Base-by-base conservation (phyloP, 2,797 vertebrate genomes). In the Hippopotamyrus pictus region DNA sequence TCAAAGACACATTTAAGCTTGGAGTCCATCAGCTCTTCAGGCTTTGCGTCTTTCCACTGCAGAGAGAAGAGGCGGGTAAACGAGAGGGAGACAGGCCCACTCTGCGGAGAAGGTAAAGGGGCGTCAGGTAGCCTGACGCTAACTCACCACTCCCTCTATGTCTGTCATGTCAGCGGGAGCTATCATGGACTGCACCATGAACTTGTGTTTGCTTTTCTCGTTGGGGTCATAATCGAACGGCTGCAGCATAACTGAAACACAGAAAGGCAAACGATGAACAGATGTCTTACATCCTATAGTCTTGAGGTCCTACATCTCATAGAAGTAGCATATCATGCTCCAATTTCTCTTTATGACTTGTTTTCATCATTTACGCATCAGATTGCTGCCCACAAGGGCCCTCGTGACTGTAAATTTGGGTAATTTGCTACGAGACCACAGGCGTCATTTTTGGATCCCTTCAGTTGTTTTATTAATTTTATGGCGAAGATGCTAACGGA, bases 161-260 rank as follows among this genome's bases (percentile, higher is more conserved):
- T 99, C 98, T 91, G 97, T 97, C 95, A 97, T 98, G 94, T 98
- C 97, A 84, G 94, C 90, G 1, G 98, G 98, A 91, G 97, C 98
- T 94, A 98, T 94, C 95, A 99, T 95, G 92, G 98, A 98, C 95
- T 98, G 97, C 93, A 99, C 98, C 98, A 99, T 99, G 94, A 99
- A 99, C 96, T 99, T 99, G 95, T 99, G 98, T 96, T 98, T 98
- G 95, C 97, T 99, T 95, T 98, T 99, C 95, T 99, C 98, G 93
- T 98, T 98, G 93, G 98, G 98, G 91, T 99, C 98, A 90, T 99
- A 99, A 94, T 99, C 98, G 93, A 99, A 99, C 48, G 98, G 98
- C 94, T 99, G 98, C 83, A 99, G 96, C 98, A 99, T 99, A 93
- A 99, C 98, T 99, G 95, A 89, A 93, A 93, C 90, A 90, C 22